Evolutionary conservation across 1,140 invertebrate genomes (phyloP).

Genomic region (Brachionus koreanus): DNA sequence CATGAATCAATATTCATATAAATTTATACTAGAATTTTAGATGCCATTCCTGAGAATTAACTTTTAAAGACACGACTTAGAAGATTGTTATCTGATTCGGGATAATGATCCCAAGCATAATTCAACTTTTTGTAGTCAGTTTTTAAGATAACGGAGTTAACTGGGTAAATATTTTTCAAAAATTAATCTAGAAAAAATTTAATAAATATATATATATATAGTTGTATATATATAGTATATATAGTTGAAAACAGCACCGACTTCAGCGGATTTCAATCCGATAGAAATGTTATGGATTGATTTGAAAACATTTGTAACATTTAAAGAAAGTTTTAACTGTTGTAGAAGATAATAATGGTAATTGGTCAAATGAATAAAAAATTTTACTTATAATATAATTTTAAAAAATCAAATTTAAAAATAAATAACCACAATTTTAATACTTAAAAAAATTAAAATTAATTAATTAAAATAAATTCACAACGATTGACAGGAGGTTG

Average conservation of each 20-base stretch:
- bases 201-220: no score
- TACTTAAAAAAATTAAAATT: no score
- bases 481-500: no score
- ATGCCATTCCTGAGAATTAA: neutral
- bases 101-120: neutral
- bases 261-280: neutral
- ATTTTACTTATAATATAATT: no score
- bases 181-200: no score
- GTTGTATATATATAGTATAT: no score
- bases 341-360: neutral
- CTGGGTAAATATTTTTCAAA: neutral
- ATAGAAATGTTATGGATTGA: neutral
- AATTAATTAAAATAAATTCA: no score
- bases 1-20: neutral
- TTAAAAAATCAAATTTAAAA: no score
- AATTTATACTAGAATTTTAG: neutral
- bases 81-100: neutral
- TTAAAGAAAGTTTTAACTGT: neutral
- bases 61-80: neutral
- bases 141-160: neutral
- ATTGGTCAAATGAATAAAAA: neutral
- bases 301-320: neutral
- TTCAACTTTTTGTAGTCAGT: neutral
- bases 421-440: no score
- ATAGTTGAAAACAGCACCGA: neutral